Evolutionary conservation across 2,113 vertebrate genomes (phyloP).

Genomic region (Oreochromis niloticus): DNA sequence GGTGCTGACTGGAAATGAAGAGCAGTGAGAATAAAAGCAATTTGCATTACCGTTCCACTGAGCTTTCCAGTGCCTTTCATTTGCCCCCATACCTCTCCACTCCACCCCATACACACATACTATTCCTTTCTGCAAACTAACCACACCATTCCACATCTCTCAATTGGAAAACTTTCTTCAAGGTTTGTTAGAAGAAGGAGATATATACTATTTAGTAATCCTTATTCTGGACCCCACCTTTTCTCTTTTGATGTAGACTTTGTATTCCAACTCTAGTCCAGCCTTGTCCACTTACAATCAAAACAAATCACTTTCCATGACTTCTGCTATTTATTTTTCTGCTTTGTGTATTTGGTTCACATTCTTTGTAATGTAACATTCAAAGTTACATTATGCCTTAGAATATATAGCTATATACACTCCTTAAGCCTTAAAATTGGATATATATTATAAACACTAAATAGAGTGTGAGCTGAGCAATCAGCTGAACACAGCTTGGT

Average conservation of each 20-base stretch:
- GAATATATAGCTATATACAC: background rate
- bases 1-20: constrained; percentile 25
- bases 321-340: background rate
- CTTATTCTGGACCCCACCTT: background rate
- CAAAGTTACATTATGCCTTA: background rate
- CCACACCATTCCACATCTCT: constrained; percentile 2
- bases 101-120: background rate
- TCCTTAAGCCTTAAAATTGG: background rate
- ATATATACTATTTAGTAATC: background rate
- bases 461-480: background rate
- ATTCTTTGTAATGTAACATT: background rate
- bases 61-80: constrained; percentile 59
- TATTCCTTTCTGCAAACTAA: constrained; percentile 3
- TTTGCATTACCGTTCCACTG: constrained; percentile 60
- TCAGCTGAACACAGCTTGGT: background rate
- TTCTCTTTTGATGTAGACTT: background rate
- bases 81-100: background rate
- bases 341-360: background rate
- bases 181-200: constrained; percentile 5
- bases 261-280: background rate
- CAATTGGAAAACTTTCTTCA: constrained; percentile 35
- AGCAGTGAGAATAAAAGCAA: constrained; percentile 54
- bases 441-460: background rate
- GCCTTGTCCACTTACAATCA: background rate
- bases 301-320: background rate